phyloP scores from a whole-genome alignment of 2,113 vertebrate genomes.

The Mustelus asterias region DNA sequence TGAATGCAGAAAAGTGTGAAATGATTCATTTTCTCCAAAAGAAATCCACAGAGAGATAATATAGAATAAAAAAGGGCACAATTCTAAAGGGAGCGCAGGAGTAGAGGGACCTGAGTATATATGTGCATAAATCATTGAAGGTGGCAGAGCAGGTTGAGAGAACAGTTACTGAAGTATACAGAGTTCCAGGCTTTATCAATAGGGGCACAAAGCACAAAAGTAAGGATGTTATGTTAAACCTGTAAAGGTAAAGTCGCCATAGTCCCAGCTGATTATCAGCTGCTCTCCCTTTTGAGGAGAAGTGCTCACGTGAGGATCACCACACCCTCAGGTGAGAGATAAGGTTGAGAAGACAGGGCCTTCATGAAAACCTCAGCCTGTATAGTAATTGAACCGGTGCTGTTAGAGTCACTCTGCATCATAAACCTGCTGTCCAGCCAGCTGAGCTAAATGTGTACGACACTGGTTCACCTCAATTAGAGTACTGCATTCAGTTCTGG shows the following conservation, averaged over 20 bases:
- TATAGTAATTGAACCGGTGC: no score
- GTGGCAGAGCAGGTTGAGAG: neutral
- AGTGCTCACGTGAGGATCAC: no score
- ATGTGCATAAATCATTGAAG: neutral
- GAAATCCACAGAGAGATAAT: neutral
- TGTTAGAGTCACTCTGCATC: no score
- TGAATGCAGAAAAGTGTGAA: neutral
- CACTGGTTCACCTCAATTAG: no score
- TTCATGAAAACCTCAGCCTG: no score
- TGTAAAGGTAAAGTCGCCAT: no score
- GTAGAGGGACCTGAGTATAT: neutral
- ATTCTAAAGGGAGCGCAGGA: neutral
- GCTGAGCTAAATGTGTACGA: no score
- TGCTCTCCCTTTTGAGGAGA: no score
- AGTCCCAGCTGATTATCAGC: no score
- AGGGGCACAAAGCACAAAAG: neutral
- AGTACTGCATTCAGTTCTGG: neutral
- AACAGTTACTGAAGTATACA: neutral
- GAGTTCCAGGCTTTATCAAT: neutral
- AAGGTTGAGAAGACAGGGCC: no score
- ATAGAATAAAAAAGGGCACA: neutral
- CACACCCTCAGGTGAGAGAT: no score
- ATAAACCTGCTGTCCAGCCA: no score
- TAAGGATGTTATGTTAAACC: neutral
- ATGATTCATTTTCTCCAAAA: neutral